phyloP scores from a whole-genome alignment of 2,888 invertebrate genomes.

The Sarcophaga carnaria region DNA sequence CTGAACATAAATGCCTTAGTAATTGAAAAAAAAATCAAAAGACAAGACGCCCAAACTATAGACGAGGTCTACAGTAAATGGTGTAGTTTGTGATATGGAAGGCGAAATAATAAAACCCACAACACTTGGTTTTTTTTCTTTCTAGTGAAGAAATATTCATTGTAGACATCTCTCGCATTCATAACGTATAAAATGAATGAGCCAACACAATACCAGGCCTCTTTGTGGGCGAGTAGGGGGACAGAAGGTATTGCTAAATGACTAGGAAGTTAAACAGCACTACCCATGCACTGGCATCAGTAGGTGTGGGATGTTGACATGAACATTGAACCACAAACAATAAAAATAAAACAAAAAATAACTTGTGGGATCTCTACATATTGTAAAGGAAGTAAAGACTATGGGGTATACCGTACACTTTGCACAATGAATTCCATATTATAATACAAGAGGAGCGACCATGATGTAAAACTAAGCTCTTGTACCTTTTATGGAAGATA shows the following conservation, averaged over 20 bases:
- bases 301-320: constrained; percentile 40
- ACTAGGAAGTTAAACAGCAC: not conserved
- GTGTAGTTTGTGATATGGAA: too few relatives aligned
- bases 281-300: not conserved
- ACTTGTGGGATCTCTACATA: not conserved
- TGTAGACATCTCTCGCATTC: not conserved
- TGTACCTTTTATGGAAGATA: too few relatives aligned
- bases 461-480: too few relatives aligned
- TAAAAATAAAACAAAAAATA: constrained; percentile 11
- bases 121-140: not conserved
- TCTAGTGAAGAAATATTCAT: constrained; percentile 26
- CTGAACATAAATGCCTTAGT: too few relatives aligned
- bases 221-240: constrained; percentile 6
- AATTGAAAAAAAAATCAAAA: constrained; percentile 23
- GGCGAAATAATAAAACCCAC: not conserved
- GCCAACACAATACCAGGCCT: constrained; percentile 37
- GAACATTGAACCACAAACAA: constrained; percentile 56
- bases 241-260: not conserved
- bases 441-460: too few relatives aligned
- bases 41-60: constrained; percentile 46
- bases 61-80: constrained; percentile 20
- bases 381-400: too few relatives aligned
- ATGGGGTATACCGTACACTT: too few relatives aligned
- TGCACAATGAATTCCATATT: too few relatives aligned
- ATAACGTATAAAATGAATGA: constrained; percentile 14